Evolutionary conservation across 2,797 vertebrate species (phyloP).

Genomic region (Rhinoraja longicauda): DNA sequence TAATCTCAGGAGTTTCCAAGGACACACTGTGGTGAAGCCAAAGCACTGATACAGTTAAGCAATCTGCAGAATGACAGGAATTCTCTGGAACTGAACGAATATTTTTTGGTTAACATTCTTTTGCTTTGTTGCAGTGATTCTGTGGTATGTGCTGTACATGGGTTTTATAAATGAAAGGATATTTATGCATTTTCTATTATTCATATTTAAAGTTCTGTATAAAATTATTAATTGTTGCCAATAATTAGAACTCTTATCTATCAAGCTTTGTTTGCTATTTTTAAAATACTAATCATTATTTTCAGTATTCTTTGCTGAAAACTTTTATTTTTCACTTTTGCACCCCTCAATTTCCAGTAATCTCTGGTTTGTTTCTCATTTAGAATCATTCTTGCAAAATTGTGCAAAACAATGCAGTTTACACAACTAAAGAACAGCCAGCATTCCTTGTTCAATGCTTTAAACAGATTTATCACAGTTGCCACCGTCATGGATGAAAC

Average conservation of each 20-base stretch:
- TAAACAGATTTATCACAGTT: conserved; percentile 71
- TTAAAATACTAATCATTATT: not conserved
- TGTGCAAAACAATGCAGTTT: conserved; percentile 59
- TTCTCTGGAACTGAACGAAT: too few relatives aligned
- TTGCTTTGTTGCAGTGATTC: not conserved
- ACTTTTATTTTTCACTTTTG: not conserved
- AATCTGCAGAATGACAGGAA: not conserved
- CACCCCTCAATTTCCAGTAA: not conserved
- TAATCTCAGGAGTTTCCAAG: not conserved
- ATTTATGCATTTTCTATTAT: conserved; percentile 11
- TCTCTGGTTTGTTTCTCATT: not conserved
- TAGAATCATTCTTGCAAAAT: not conserved
- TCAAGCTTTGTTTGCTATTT: not conserved
- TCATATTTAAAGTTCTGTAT: not conserved
- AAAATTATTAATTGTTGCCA: not conserved
- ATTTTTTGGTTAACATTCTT: not conserved
- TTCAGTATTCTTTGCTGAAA: not conserved
- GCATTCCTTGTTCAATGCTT: conserved; percentile 68
- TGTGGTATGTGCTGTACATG: too few relatives aligned
- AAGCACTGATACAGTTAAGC: not conserved
- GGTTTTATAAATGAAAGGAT: not conserved
- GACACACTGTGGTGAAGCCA: not conserved
- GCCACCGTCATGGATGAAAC: conserved; percentile 77
- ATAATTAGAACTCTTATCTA: not conserved
- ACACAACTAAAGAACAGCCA: conserved; percentile 62